Conservation (phyloP, 1,140 invertebrate genomes). For the Drosophila ercepeae region DNA sequence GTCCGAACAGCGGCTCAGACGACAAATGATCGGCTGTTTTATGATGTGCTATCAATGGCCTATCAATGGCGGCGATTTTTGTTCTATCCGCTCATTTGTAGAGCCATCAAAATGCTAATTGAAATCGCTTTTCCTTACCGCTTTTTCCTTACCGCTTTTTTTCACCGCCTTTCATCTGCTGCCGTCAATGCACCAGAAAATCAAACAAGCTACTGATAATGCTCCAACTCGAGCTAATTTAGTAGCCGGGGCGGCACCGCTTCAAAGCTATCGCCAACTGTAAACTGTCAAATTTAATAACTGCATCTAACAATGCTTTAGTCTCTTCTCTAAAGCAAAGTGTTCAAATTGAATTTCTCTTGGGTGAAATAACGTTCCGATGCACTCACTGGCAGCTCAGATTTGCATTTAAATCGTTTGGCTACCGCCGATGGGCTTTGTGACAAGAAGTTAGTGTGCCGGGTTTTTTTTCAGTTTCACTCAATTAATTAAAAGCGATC, state of each 20-base stretch:
- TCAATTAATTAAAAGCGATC: constrained; percentile 69
- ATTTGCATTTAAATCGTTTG: constrained; percentile 73
- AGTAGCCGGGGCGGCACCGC: constrained; percentile 55
- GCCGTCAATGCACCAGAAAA: constrained; percentile 70
- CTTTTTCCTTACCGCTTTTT: constrained; percentile 5
- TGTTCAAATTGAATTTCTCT: constrained; percentile 69
- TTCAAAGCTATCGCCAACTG: constrained; percentile 64
- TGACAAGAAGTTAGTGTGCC: constrained; percentile 53
- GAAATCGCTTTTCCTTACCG: constrained; percentile 54
- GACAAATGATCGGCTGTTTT: constrained; percentile 71
- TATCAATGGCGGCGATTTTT: constrained; percentile 65
- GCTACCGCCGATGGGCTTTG: constrained; percentile 49
- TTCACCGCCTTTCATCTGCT: constrained; percentile 57
- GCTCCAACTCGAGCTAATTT: constrained; percentile 60
- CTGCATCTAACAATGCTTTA: constrained; percentile 68
- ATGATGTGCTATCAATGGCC: constrained; percentile 78
- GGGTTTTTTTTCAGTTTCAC: constrained; percentile 32
- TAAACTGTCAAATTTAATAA: constrained; percentile 82
- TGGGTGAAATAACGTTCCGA: constrained; percentile 63
- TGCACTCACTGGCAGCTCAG: constrained; percentile 57
- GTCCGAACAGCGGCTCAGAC: constrained; percentile 7
- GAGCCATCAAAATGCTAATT: constrained; percentile 79
- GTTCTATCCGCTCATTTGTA: constrained; percentile 75
- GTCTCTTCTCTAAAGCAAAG: no score
- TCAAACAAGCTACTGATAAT: constrained; percentile 69